Base-by-base conservation (phyloP, 2,797 vertebrate species). In the Cirrhinus molitorella region DNA sequence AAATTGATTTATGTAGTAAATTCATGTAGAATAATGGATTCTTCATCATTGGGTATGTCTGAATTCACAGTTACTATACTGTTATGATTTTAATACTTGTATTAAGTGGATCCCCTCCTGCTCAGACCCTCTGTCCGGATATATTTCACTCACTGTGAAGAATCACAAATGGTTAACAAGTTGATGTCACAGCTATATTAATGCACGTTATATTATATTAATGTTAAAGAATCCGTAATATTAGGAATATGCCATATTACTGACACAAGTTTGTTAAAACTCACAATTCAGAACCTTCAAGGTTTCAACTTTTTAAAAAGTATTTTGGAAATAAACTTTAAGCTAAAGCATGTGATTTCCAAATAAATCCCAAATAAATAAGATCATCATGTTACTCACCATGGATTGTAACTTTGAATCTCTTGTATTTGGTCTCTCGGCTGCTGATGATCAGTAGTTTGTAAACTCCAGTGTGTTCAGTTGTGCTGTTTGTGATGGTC, bases 401-500 rank as follows among this genome's bases (percentile, higher is more conserved):
- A 16, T 1, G 19, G 16, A 73, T 28, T 34, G 10, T 53, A 34
- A 73, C 19, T 8, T 17, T 53, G 28, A 73, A 55, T 53, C 7
- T 74, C 21, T 53, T 74, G 10, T 55, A 12, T 37, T 12, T 21
- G 31, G 28, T 74, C 9, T 55, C 23, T 74, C 12, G 25, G 28
- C 28, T 34, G 31, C 21, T 55, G 72, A 14, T 16, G 72, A 57
- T 40, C 72, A 55, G 19, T 9, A 74, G 19, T 55, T 74, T 55
- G 23, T 74, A 74, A 55, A 55, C 19, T 14, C 71, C 71, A 9
- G 28, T 13, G 72, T 74, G 72, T 37, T 74, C 11, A 55, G 49
- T 37, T 73, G 25, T 73, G 49, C 28, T 55, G 71, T 55, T 25
- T n/a, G 47, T 73, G 28, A 73, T 73, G 28, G 72, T 74, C 28